Evolutionary conservation across 2,113 vertebrate genomes (phyloP), one percentile per base, ranked within the genome.

Genomic region (Orycteropus afer): DNA sequence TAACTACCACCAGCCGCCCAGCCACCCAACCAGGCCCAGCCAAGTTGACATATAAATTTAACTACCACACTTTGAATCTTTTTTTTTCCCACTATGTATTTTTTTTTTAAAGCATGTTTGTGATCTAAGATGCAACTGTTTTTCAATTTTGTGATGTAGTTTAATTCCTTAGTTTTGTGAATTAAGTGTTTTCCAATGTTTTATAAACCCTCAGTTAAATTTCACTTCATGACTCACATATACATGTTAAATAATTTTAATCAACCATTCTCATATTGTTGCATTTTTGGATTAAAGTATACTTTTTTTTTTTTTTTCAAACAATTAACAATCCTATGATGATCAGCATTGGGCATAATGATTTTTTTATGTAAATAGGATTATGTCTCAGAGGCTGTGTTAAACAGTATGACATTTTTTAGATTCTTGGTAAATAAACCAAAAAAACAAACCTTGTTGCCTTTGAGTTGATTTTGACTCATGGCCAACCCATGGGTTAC

Each of bases 141-240:
- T 76, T 76, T 74, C 42, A 37, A 55, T 85, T 89, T 89, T 69
- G 22, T 73, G 65, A 82, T 89, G 29, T 49, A 2, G 8, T 74
- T 74, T 78, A 73, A 74, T 94, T 3, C 4, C 65, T 91, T 93
- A 87, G 85, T 89, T 65, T 32, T 93, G 9, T 85, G 77, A 92
- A 55, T 27, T 76, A 86, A 84, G 5, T 55, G 3, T 86, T 92
- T 92, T 79, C 15, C 25, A 90, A 69, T 51, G 6, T 45, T 80
- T 27, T 71, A 81, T 51, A 49, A 86, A 49, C 15, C 1, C 37
- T 91, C 91, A 74, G 67, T 81, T 80, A 76, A 90, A 8, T 69
- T 80, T 7, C 87, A 7, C 9, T 81, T 69, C 90, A 57, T 80
- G n/a, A 23, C 37, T 81, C 51, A 80, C 45, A 76, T 57, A 47